phyloP scores from a whole-genome alignment of 2,888 invertebrate species.

The Chorisops tibialis region DNA sequence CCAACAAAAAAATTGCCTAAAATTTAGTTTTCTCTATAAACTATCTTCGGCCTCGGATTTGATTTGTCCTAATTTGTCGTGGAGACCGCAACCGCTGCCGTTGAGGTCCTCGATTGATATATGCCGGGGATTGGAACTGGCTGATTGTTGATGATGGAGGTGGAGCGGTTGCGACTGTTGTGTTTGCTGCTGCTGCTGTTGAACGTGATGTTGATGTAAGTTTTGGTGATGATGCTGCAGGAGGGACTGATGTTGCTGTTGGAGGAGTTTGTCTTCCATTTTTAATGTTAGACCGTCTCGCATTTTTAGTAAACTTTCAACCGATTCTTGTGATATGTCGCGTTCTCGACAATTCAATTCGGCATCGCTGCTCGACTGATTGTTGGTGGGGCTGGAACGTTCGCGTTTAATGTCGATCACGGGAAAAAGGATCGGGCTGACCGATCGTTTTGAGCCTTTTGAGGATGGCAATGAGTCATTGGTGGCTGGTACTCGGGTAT shows the following conservation, averaged over 20 bases:
- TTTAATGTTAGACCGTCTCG: constrained; percentile 33
- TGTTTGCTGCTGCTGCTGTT: constrained; percentile 29
- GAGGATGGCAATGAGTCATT: constrained; percentile 40
- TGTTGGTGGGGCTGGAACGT: constrained; percentile 43
- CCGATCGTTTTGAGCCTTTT: constrained; percentile 42
- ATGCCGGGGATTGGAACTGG: constrained; percentile 13
- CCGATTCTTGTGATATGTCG: constrained; percentile 35
- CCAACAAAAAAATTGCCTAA: constrained; percentile 34
- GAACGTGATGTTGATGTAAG: constrained; percentile 34
- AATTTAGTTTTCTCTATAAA: constrained; percentile 48
- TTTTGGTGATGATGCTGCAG: constrained; percentile 37
- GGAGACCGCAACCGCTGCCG: constrained; percentile 42
- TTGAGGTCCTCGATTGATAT: constrained; percentile 43
- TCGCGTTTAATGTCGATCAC: constrained; percentile 60
- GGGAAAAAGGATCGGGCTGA: constrained; percentile 44
- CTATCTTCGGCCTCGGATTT: constrained; percentile 50
- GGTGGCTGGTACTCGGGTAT: constrained; percentile 52
- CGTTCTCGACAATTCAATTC: constrained; percentile 33
- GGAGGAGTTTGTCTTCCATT: constrained; percentile 27
- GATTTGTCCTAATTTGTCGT: constrained; percentile 49
- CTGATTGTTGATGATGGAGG: constrained; percentile 18
- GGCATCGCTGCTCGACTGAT: constrained; percentile 16
- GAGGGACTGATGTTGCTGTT: constrained; percentile 14
- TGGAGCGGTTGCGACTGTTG: constrained; percentile 37
- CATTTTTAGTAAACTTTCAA: constrained; percentile 33